Evolutionary conservation across 2,888 invertebrate species (phyloP).

Genomic region (Eulithis testata): DNA sequence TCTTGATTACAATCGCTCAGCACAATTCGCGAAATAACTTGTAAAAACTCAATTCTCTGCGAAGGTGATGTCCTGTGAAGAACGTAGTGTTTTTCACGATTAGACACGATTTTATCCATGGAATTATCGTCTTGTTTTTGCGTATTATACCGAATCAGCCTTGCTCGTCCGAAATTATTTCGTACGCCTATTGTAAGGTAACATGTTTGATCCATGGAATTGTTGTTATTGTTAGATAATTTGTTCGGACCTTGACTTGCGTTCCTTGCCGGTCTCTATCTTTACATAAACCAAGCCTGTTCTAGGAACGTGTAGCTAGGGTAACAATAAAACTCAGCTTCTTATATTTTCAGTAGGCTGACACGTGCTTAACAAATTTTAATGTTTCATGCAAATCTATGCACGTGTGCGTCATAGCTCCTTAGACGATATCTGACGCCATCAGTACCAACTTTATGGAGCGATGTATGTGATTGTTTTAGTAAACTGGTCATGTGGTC

Average conservation of each 20-base stretch:
- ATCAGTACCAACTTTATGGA: conserved; percentile 45
- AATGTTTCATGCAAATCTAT: conserved; percentile 55
- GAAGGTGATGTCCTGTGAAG: conserved; percentile 26
- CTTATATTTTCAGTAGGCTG: conserved; percentile 5
- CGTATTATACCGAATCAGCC: conserved; percentile 51
- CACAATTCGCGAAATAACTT: conserved; percentile 19
- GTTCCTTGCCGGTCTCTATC: conserved; percentile 51
- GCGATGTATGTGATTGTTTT: conserved; percentile 54
- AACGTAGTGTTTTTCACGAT: not conserved
- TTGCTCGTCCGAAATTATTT: conserved; percentile 64
- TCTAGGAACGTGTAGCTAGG: conserved; percentile 33
- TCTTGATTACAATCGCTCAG: conserved; percentile 34
- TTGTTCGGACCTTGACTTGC: conserved; percentile 66
- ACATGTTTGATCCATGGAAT: conserved; percentile 73
- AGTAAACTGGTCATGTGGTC: conserved; percentile 44
- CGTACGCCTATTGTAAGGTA: conserved; percentile 61
- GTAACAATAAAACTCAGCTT: conserved; percentile 50
- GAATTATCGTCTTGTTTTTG: conserved; percentile 44
- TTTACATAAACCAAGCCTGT: conserved; percentile 40
- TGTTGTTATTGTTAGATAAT: conserved; percentile 61
- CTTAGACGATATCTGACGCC: conserved; percentile 47
- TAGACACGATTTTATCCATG: conserved; percentile 41
- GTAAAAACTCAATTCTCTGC: conserved; percentile 33
- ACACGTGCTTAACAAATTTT: conserved; percentile 48
- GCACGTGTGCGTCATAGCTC: conserved; percentile 51